Conservation (phyloP, 1,140 invertebrate genomes). For the Bombus consobrinus region DNA sequence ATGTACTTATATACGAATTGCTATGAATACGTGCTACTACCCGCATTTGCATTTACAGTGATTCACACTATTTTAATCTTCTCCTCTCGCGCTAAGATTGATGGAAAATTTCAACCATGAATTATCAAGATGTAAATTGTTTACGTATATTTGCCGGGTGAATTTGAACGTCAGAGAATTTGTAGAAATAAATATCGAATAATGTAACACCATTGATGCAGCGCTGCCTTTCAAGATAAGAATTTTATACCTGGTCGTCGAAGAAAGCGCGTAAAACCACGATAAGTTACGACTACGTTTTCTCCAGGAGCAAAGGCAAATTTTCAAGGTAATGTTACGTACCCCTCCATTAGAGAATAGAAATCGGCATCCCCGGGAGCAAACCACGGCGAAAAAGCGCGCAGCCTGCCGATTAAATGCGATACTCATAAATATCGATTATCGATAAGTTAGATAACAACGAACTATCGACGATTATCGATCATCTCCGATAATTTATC, state of each 20-base stretch:
- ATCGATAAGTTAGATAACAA: background rate
- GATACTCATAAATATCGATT: background rate
- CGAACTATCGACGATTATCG: background rate
- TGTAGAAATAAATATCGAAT: constrained; percentile 21
- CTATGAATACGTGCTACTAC: too few species aligned
- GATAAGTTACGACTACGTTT: background rate
- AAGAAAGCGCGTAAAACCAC: background rate
- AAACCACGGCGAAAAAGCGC: background rate
- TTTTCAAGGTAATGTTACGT: constrained; percentile 16
- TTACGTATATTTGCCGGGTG: constrained; percentile 22
- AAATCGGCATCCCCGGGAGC: background rate
- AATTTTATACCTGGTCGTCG: background rate
- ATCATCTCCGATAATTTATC: background rate
- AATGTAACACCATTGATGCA: background rate
- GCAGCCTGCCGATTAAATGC: background rate
- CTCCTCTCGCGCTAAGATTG: too few species aligned
- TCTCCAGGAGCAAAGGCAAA: constrained; percentile 15
- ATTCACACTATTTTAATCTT: background rate
- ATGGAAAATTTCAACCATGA: constrained; percentile 17
- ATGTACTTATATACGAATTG: too few species aligned
- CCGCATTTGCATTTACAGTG: too few species aligned
- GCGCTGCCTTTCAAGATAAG: background rate
- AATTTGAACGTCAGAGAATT: constrained; percentile 6
- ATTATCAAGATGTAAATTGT: constrained; percentile 33
- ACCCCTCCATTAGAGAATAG: too few species aligned